Evolutionary conservation across 2,113 vertebrate genomes (phyloP).

Genomic region (Phaethornis superciliosus): DNA sequence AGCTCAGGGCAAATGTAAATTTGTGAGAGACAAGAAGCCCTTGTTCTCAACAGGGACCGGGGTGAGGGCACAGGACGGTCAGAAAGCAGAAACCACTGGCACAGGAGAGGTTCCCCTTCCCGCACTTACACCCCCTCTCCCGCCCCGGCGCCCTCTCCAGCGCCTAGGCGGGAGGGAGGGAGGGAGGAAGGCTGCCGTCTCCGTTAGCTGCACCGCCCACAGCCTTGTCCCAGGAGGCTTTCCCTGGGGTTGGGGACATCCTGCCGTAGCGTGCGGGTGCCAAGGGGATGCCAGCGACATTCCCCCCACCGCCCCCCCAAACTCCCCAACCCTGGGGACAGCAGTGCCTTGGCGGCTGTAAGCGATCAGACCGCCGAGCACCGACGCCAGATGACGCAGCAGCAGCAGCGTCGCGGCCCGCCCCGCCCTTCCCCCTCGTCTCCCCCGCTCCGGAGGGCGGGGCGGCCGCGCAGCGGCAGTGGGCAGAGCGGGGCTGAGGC

Average conservation of each 20-base stretch:
- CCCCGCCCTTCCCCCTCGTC: neutral
- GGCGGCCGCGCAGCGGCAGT: neutral
- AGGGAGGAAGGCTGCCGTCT: neutral
- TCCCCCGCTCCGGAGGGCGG: neutral
- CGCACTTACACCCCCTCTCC: rapidly evolving
- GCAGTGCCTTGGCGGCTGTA: no score
- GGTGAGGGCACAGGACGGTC: no score
- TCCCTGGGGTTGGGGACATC: rapidly evolving
- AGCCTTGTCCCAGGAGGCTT: rapidly evolving
- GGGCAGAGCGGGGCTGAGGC: neutral
- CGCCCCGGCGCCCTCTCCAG: neutral
- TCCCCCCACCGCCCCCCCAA: no score
- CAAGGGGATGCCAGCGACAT: no score
- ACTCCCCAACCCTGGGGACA: no score
- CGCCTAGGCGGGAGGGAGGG: rapidly evolving
- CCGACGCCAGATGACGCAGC: neutral
- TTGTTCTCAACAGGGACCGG: rapidly evolving
- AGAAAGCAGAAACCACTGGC: rapidly evolving
- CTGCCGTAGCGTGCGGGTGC: no score
- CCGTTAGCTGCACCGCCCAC: rapidly evolving
- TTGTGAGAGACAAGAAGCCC: rapidly evolving
- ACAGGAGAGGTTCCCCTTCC: neutral
- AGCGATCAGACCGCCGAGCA: no score
- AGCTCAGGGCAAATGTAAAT: rapidly evolving
- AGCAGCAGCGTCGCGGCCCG: neutral